Evolutionary conservation across 2,888 invertebrate species (phyloP).

Genomic region (Drosophila algonquin): DNA sequence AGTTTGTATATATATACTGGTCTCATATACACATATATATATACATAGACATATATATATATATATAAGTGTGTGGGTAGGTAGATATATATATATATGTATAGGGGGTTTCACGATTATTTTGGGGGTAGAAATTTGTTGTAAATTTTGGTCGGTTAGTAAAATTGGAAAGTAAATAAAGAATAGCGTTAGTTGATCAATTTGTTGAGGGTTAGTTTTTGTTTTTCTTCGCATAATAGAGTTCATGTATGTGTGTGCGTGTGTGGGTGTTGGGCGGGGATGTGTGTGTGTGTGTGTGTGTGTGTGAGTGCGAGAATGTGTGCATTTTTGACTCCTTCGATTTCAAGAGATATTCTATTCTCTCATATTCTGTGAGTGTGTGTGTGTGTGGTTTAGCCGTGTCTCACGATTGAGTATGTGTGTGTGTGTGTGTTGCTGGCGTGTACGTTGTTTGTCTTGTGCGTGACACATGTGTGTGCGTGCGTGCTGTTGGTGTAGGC

Average conservation of each 20-base stretch:
- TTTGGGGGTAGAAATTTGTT: constrained; percentile 11
- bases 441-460: constrained; percentile 16
- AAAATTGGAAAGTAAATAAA: constrained; percentile 58
- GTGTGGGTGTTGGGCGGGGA: constrained; percentile 8
- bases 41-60: constrained; percentile 23
- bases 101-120: constrained; percentile 21
- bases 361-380: constrained; percentile 1
- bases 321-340: constrained; percentile 9
- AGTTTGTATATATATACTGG: constrained; percentile 21
- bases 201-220: constrained; percentile 12
- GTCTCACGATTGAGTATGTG: constrained; percentile 7
- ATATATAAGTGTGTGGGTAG: constrained; percentile 23
- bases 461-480: constrained; percentile 1
- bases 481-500: constrained; percentile 3
- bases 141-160: constrained; percentile 47
- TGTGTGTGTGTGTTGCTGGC: constrained; percentile 3
- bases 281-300: constrained; percentile 30
- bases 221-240: constrained; percentile 27
- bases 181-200: constrained; percentile 58
- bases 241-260: constrained; percentile 34
- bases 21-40: constrained; percentile 25
- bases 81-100: constrained; percentile 26
- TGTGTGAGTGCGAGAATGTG: constrained; percentile 11
- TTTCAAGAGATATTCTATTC: constrained; percentile 7
- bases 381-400: constrained; percentile 15